These are phyloP conservation scores for Hydrozoanthus gracilis DNA, from an alignment of 92 coral and sea anemone genomes.

Conservation along the genomic window DNA sequence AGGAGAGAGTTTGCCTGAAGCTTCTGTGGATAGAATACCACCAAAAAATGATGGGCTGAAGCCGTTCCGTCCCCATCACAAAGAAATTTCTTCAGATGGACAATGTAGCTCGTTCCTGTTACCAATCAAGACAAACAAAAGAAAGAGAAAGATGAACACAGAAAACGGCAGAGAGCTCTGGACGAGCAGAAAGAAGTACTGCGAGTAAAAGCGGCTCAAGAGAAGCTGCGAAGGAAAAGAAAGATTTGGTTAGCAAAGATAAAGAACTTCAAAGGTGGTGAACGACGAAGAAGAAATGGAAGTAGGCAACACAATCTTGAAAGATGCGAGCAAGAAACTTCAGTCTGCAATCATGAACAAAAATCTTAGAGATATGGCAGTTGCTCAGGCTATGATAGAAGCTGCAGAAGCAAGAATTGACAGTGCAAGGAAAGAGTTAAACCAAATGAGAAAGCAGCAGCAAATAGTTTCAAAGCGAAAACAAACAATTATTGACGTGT, in stretches of 20 bases:
- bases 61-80: constrained; percentile 59
- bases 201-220: constrained; percentile 43
- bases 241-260: constrained; percentile 38
- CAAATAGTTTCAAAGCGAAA: constrained; percentile 37
- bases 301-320: constrained; percentile 45
- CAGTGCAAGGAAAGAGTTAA: constrained; percentile 48
- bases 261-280: constrained; percentile 41
- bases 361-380: constrained; percentile 56
- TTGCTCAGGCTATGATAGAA: constrained; percentile 65
- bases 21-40: constrained; percentile 57
- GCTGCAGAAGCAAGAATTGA: constrained; percentile 54
- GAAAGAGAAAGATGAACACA: constrained; percentile 49
- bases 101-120: constrained; percentile 56
- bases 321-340: constrained; percentile 62
- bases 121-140: constrained; percentile 53
- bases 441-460: constrained; percentile 36
- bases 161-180: constrained; percentile 37
- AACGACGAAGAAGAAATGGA: constrained; percentile 44
- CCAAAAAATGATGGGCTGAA: constrained; percentile 11
- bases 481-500: constrained; percentile 31
- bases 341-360: constrained; percentile 57
- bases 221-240: constrained; percentile 35
- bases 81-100: constrained; percentile 57
- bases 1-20: constrained; percentile 60
- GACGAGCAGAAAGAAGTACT: constrained; percentile 44